A percentile compares a stretch with the other conserved stretches of the same genome.
These are phyloP conservation scores for Ctenopoma multispine DNA, from an alignment of 2,797 vertebrate genomes.

Conservation along the genomic window DNA sequence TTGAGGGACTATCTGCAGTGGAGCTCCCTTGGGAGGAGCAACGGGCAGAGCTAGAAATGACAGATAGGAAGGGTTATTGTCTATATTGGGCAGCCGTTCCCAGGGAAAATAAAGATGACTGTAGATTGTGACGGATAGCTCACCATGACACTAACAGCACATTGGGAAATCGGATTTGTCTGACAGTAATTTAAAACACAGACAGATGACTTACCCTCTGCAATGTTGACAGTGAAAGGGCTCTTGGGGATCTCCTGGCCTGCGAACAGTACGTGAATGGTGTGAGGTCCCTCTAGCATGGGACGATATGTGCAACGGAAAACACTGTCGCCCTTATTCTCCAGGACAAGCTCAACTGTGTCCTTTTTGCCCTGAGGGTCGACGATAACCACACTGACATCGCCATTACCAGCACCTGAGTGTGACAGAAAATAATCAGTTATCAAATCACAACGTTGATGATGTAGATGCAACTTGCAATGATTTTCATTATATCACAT, in stretches of 20 bases:
- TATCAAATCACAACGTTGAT: not conserved
- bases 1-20: constrained; percentile 86
- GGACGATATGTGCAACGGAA: constrained; percentile 97
- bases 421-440: not conserved
- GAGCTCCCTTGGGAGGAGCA: constrained; percentile 72
- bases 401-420: constrained; percentile 93
- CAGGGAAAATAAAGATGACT: constrained; percentile 52
- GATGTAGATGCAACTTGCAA: not conserved
- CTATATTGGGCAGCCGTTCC: constrained; percentile 45
- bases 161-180: constrained; percentile 67
- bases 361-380: constrained; percentile 93
- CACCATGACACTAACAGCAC: constrained; percentile 44
- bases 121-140: constrained; percentile 61
- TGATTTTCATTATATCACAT: constrained; percentile 10
- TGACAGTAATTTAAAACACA: constrained; percentile 61
- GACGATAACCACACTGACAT: constrained; percentile 93
- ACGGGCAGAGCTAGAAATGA: constrained; percentile 83
- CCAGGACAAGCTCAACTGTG: constrained; percentile 94
- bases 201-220: constrained; percentile 89
- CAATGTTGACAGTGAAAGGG: constrained; percentile 91
- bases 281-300: constrained; percentile 89
- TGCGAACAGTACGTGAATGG: constrained; percentile 89
- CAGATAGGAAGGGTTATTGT: constrained; percentile 76
- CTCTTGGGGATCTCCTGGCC: constrained; percentile 92
- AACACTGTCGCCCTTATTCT: constrained; percentile 94